Evolutionary conservation across 2,888 invertebrate species (phyloP), one percentile per base, ranked within the genome.

Genomic region (Oscheius sp.): DNA sequence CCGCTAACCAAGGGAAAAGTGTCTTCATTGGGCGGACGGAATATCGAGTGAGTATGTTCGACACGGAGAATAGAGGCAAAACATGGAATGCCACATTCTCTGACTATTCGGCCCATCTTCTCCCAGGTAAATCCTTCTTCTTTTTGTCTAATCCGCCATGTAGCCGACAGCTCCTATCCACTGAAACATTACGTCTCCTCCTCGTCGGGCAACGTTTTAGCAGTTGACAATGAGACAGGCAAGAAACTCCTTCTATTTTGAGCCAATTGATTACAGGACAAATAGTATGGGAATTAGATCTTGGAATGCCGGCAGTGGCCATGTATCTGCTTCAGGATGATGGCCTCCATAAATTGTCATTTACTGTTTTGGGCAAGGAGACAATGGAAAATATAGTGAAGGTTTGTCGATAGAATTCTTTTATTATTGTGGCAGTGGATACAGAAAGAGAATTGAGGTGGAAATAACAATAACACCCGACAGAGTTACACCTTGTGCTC

Each of bases 1-100:
- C 90, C 2, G 89, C 86, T 87, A 45, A 88, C 79, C 86, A 76
- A 78, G 71, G 69, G 21, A 66, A 75, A 13, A 79, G 78, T 9
- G 74, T 82, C 9, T 78, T 78, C 45, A 18, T 81, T 5, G 78
- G 90, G 6, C 87, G 91, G 72, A 90, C 90, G 77, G 91, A 97
- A 88, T 98, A 97, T 89, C 94, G 94, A 75, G 93, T 98, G 61
- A 93, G 94, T 88, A 96, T 98, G 95, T 93, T 94, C 80, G 96
- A 98, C 88, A 93, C 92, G 78, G 93, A 93, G 46, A 91, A 91
- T 25, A 91, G 92, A 52, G 91, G 91, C 59, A 93, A 93, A 87
- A 88, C 81, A 6, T 98, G 97, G 97, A 98, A 99, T 90, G 94
- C 97, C 5, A 97, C 97, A 0, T 98, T 94, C 90, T 94, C 93